These are phyloP conservation scores for Sebastes hubbsi DNA, from an alignment of 2,797 vertebrate genomes.

Conservation along the genomic window DNA sequence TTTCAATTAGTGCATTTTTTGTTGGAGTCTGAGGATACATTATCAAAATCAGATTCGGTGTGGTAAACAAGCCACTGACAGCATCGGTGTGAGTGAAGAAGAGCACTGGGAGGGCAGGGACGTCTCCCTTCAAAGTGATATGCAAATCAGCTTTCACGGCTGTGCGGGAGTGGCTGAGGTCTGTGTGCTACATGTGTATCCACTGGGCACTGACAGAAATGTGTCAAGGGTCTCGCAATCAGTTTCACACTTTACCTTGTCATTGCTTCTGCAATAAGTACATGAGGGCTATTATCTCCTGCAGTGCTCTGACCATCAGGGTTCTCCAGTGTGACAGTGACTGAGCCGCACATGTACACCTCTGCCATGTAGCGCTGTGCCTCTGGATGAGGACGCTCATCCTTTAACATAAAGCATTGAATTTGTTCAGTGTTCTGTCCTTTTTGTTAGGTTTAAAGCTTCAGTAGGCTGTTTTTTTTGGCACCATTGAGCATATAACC, in stretches of 20 bases:
- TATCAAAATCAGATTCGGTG: not conserved
- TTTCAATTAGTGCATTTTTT: not conserved
- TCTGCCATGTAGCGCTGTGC: not conserved
- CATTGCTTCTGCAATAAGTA: not conserved
- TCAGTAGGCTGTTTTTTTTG: too few species aligned
- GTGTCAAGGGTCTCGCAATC: not conserved
- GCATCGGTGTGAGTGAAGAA: not conserved
- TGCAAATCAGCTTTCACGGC: not conserved
- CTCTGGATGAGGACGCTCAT: not conserved
- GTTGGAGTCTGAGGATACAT: not conserved
- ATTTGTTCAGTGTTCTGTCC: not conserved
- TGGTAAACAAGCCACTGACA: not conserved
- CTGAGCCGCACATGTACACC: not conserved
- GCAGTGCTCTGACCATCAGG: not conserved
- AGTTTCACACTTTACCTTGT: not conserved
- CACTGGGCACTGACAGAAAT: not conserved
- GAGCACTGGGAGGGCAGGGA: not conserved
- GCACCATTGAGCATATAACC: too few species aligned
- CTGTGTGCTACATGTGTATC: not conserved
- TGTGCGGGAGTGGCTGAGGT: not conserved
- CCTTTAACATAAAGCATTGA: not conserved
- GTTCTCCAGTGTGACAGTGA: not conserved
- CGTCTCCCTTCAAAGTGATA: constrained; percentile 1
- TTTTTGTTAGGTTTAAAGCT: not conserved
- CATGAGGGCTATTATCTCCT: not conserved